phyloP scores from a whole-genome alignment of 2,797 vertebrate genomes.

The Lithobates sylvaticus region DNA sequence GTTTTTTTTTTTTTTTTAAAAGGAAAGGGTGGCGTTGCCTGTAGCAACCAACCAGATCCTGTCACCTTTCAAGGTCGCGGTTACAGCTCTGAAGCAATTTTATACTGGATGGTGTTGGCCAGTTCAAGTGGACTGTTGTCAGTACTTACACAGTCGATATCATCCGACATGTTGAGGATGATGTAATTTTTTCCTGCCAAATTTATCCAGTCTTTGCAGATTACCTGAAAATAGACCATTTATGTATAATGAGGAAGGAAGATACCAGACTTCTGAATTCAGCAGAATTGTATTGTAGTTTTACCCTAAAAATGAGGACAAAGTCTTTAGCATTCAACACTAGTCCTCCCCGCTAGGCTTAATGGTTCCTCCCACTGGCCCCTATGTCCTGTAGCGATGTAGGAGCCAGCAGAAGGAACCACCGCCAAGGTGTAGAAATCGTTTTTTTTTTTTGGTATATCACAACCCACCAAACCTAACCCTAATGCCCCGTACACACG shows the following conservation, averaged over 20 bases:
- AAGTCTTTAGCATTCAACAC: background rate
- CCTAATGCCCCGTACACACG: no score
- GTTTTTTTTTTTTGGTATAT: no score
- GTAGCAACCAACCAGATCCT: no score
- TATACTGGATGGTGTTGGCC: background rate
- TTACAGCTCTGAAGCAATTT: background rate
- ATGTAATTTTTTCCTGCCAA: slow-evolving; percentile 88
- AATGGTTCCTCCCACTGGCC: no score
- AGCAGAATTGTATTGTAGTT: background rate
- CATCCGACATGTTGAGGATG: slow-evolving; percentile 91
- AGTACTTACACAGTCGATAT: slow-evolving; percentile 92
- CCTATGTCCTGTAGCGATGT: no score
- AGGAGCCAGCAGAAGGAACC: no score
- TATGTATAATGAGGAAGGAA: background rate
- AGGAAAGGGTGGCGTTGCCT: no score
- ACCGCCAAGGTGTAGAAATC: no score
- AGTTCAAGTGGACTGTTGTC: background rate
- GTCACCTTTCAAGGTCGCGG: no score
- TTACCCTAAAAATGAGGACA: background rate
- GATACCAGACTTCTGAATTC: no score
- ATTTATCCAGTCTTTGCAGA: slow-evolving; percentile 94
- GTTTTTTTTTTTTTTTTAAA: background rate
- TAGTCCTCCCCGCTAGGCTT: no score
- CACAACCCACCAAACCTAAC: no score
- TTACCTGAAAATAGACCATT: slow-evolving; percentile 78